Base-by-base conservation (phyloP, 2,888 invertebrate species). In the Linnaemya tessellans region DNA sequence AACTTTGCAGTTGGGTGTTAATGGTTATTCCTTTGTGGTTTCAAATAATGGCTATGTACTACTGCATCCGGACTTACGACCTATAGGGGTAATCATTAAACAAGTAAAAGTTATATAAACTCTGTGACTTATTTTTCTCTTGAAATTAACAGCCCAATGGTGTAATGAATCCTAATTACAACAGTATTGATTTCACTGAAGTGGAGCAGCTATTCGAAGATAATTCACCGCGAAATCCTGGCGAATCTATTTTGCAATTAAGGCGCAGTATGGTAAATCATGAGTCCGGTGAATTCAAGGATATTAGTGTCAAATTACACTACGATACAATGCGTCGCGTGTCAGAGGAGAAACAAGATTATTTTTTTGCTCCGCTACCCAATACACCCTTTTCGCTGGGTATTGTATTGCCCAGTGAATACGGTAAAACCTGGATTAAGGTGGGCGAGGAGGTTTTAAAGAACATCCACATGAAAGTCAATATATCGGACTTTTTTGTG, bases 11-110 rank as follows among this genome's bases (percentile, higher is more conserved):
- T 95, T 99, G 75, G 99, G 99, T 35, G 98, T 98, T 0, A 98
- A 98, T 92, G 98, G 97, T 0, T 99, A 99, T 93, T 97, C 98
- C 1, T 99, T 99, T 93, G 97, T 98, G 88, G 96, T 99, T 22
- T 99, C 98, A 89, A 98, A 98, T 92, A 99, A 99, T 92, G 99
- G 99, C 1, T 98, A 98, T 92, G 94, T 99, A 56, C 93, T 99
- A 77, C 95, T 98, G 88, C 99, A 99, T 94, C 99, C 99, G 0
- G 96, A 98, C 90, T 94, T 98, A 86, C 94, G 97, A 87, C 98
- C 98, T 13, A 89, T 91, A 15, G 95, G 96, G 90, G 97, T 97
- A 93, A 95, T 1, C 1, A 15, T 58, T 58, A n/a, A 8, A 15
- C 1, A 30, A 30, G 13, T 5, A 58, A 8, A 58, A 20, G 4